phyloP scores from a whole-genome alignment of 2,888 invertebrate genomes.

The Dicyrtomina minuta region DNA sequence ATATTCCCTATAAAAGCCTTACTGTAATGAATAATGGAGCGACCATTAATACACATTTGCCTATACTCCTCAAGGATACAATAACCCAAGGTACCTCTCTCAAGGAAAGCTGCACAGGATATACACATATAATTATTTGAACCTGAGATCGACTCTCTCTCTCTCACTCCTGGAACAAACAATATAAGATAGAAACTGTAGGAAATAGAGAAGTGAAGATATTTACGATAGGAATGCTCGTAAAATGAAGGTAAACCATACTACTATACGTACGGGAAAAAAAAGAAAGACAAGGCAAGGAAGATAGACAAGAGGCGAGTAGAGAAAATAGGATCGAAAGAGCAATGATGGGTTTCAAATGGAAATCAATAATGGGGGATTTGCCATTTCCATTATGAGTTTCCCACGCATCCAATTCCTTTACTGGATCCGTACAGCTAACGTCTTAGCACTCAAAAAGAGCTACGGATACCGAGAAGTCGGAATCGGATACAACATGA shows the following conservation, averaged over 20 bases:
- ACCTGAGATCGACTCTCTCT: too few species aligned
- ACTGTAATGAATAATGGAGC: too few species aligned
- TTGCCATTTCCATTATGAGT: conserved; percentile 32
- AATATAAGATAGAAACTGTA: background rate
- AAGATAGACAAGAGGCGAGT: background rate
- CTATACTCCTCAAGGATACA: too few species aligned
- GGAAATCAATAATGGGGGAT: conserved; percentile 31
- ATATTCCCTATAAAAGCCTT: too few species aligned
- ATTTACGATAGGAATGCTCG: background rate
- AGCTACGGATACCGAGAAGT: background rate
- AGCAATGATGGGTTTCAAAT: conserved; percentile 33
- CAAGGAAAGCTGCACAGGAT: too few species aligned
- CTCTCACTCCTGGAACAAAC: too few species aligned
- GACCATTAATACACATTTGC: too few species aligned
- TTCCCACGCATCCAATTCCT: conserved; percentile 26
- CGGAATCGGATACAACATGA: background rate
- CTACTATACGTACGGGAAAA: background rate
- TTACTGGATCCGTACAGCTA: background rate
- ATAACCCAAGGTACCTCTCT: too few species aligned
- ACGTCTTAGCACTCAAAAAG: conserved; percentile 8
- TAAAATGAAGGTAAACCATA: too few species aligned
- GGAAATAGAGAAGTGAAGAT: background rate
- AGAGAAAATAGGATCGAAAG: conserved; percentile 23
- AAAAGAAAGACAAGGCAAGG: background rate
- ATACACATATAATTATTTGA: too few species aligned